These are phyloP conservation scores for Lithodes maja DNA, from an alignment of 2,888 invertebrate genomes.

Conservation along the genomic window DNA sequence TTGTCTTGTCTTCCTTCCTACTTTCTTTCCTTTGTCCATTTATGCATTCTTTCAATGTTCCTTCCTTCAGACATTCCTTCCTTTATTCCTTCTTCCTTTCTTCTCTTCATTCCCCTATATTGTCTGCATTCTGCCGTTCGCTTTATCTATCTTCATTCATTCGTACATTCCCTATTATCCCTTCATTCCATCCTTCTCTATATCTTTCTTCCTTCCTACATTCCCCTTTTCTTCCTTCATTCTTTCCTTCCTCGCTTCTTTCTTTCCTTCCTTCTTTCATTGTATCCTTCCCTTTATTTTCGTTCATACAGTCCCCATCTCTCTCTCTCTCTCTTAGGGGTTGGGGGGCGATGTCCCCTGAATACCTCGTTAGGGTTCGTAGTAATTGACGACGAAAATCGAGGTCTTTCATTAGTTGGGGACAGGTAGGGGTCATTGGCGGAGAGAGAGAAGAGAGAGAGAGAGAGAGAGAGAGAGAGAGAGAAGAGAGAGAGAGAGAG, in stretches of 20 bases:
- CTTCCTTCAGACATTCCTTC: no score
- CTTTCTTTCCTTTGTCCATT: no score
- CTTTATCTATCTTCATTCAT: background rate
- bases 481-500: background rate
- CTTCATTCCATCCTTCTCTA: slow-evolving; percentile 45
- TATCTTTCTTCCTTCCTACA: slow-evolving; percentile 43
- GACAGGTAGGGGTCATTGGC: background rate
- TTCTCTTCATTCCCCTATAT: background rate
- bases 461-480: slow-evolving; percentile 14
- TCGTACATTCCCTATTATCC: slow-evolving; percentile 15
- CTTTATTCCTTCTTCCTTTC: slow-evolving; percentile 1
- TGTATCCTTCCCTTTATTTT: background rate
- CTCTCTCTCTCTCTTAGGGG: slow-evolving; percentile 23
- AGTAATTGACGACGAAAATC: no score
- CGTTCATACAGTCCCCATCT: background rate
- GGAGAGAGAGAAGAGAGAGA: slow-evolving; percentile 1
- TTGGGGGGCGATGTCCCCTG: background rate
- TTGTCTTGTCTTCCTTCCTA: no score
- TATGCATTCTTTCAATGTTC: no score
- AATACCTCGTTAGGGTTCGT: background rate
- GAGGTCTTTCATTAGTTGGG: no score
- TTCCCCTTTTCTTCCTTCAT: slow-evolving; percentile 42
- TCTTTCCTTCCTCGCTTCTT: slow-evolving; percentile 13
- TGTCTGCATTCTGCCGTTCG: background rate
- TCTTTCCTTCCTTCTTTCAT: slow-evolving; percentile 17